A percentile compares a stretch with the other conserved stretches of the same genome.
Evolutionary conservation across 2,888 invertebrate species (phyloP).

Genomic region (Amphipyra berbera): DNA sequence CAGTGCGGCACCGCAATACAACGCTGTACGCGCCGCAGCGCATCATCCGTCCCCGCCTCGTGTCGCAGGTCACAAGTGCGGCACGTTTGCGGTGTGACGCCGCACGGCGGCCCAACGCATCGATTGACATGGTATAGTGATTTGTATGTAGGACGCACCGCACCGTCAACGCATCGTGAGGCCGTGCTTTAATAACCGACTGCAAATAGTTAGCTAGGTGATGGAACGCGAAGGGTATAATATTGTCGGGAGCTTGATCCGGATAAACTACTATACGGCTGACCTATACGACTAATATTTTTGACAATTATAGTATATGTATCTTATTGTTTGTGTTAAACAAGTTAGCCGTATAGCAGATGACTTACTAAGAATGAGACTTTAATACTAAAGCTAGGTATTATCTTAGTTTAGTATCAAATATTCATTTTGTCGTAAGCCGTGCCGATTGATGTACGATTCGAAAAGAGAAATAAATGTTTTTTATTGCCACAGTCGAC

Average conservation of each 20-base stretch:
- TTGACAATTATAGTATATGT: slow-evolving; percentile 9
- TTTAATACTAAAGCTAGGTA: slow-evolving; percentile 48
- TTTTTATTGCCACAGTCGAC: slow-evolving; percentile 85
- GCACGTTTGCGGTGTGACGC: too few species aligned
- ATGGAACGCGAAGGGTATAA: slow-evolving; percentile 30
- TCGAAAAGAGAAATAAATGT: slow-evolving; percentile 78
- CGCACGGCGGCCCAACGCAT: too few species aligned
- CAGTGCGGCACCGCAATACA: too few species aligned
- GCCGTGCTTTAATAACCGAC: too few species aligned
- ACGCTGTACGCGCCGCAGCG: too few species aligned
- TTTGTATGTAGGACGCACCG: too few species aligned
- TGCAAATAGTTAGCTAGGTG: slow-evolving; percentile 43
- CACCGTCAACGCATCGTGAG: too few species aligned
- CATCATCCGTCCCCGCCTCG: too few species aligned
- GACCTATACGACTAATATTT: slow-evolving; percentile 25
- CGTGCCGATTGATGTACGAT: slow-evolving; percentile 57
- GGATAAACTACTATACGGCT: slow-evolving; percentile 39
- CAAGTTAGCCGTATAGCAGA: slow-evolving; percentile 40
- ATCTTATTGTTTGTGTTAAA: slow-evolving; percentile 7
- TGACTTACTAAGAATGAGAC: slow-evolving; percentile 51
- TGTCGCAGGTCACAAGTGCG: too few species aligned
- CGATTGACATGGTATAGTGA: too few species aligned
- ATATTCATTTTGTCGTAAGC: slow-evolving; percentile 52
- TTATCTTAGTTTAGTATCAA: slow-evolving; percentile 47
- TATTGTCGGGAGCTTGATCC: slow-evolving; percentile 35